Evolutionary conservation across 2,797 vertebrate species (phyloP).

Genomic region (Mallotus villosus): DNA sequence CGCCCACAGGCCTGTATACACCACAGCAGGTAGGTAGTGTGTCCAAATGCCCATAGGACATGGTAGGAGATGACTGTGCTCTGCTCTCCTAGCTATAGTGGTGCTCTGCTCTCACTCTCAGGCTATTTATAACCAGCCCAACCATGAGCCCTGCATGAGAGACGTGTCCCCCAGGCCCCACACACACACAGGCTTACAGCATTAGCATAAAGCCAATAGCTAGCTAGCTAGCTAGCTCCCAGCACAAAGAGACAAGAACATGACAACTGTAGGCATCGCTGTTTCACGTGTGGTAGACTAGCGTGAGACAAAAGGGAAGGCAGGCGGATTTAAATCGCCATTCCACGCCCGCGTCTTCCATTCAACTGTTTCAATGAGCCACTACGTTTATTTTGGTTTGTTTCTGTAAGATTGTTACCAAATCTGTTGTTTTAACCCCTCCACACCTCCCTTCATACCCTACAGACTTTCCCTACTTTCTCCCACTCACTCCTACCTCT

Average conservation of each 20-base stretch:
- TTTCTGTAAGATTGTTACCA: no score
- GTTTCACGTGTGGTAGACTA: conserved; percentile 53
- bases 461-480: no score
- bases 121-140: conserved; percentile 77
- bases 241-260: conserved; percentile 48
- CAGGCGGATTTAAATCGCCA: no score
- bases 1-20: conserved; percentile 42
- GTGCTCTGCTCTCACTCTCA: conserved; percentile 62
- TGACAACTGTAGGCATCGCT: conserved; percentile 55
- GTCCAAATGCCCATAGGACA: conserved; percentile 48
- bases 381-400: neutral
- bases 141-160: conserved; percentile 69
- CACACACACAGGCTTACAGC: conserved; percentile 59
- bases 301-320: conserved; percentile 20
- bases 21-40: conserved; percentile 51
- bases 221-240: conserved; percentile 12
- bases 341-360: no score
- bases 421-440: neutral
- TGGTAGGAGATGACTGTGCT: conserved; percentile 54
- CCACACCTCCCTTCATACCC: no score
- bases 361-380: neutral
- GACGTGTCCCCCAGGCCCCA: conserved; percentile 62
- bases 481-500: no score
- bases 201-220: conserved; percentile 69
- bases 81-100: conserved; percentile 33